phyloP scores from a whole-genome alignment of 1,140 invertebrate genomes.

The Steinernema feltiae region DNA sequence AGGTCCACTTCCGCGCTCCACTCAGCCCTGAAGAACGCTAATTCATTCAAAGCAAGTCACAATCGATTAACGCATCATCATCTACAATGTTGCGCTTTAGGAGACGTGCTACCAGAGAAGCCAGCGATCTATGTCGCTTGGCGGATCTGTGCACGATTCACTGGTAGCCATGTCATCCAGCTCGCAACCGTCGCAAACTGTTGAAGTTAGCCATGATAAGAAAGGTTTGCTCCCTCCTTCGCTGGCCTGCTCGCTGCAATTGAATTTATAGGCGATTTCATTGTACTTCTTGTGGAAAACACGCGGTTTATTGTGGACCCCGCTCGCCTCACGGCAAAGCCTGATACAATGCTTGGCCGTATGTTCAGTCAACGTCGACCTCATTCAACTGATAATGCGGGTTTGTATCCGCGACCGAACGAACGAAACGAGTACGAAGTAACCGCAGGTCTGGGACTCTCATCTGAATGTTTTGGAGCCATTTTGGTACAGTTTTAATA shows the following conservation, averaged over 20 bases:
- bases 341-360: slow-evolving; percentile 56
- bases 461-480: slow-evolving; percentile 84
- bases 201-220: slow-evolving; percentile 48
- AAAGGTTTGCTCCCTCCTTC: slow-evolving; percentile 30
- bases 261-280: slow-evolving; percentile 44
- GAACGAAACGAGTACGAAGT: slow-evolving; percentile 86
- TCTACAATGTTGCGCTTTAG: slow-evolving; percentile 24
- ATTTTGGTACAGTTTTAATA: slow-evolving; percentile 69
- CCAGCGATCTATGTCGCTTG: slow-evolving; percentile 54
- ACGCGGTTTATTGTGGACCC: slow-evolving; percentile 56
- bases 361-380: slow-evolving; percentile 42
- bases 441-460: slow-evolving; percentile 67
- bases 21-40: neutral
- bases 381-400: neutral
- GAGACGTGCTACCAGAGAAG: slow-evolving; percentile 43
- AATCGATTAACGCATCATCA: too few species aligned
- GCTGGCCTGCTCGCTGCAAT: neutral
- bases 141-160: slow-evolving; percentile 55
- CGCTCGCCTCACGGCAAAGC: slow-evolving; percentile 46
- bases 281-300: slow-evolving; percentile 52
- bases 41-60: neutral
- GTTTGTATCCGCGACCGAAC: slow-evolving; percentile 65
- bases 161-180: slow-evolving; percentile 40
- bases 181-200: slow-evolving; percentile 46
- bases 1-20: neutral